Evolutionary conservation across 2,113 vertebrate genomes (phyloP).

Genomic region (Tragelaphus strepsiceros): DNA sequence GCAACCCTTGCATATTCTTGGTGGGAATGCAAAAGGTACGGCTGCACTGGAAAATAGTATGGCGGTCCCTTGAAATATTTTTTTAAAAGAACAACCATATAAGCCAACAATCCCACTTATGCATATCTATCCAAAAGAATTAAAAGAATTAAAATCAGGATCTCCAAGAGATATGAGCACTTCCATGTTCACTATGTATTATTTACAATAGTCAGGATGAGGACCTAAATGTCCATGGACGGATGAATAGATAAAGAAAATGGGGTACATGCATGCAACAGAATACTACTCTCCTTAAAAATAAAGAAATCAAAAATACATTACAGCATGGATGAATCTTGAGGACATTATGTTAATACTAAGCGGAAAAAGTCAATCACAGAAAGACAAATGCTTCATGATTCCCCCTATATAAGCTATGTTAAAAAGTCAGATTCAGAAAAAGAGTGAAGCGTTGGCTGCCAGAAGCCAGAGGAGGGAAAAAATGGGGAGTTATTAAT

Average conservation of each 20-base stretch:
- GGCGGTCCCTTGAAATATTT: not conserved
- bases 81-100: not conserved
- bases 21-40: not conserved
- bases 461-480: not conserved
- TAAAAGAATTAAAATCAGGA: not conserved
- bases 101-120: not conserved
- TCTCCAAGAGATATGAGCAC: not conserved
- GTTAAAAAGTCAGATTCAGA: not conserved
- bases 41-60: not conserved
- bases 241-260: not conserved
- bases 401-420: too few species aligned
- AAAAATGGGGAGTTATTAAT: too few species aligned
- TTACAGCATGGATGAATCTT: accelerated
- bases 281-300: not conserved
- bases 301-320: not conserved
- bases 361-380: not conserved
- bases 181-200: not conserved
- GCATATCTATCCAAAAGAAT: not conserved
- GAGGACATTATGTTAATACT: too few species aligned
- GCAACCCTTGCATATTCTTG: not conserved
- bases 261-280: accelerated
- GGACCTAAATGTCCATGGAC: not conserved
- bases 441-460: not conserved
- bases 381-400: not conserved
- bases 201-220: not conserved